Conservation (phyloP, 2,113 vertebrate species). For the Pelvicachromis taeniatus region DNA sequence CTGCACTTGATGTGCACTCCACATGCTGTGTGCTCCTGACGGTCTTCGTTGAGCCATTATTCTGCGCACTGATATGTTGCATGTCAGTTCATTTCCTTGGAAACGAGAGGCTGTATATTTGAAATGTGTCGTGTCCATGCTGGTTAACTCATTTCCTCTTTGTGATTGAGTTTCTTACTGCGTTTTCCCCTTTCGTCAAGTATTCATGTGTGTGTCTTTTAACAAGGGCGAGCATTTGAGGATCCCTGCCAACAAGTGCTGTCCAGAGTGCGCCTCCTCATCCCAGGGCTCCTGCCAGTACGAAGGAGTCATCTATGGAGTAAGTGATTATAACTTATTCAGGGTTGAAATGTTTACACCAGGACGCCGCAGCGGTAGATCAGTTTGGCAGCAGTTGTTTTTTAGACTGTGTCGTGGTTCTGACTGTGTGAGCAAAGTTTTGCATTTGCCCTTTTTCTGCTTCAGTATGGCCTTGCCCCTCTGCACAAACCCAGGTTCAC, state of each 20-base stretch:
- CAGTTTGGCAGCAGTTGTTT: neutral
- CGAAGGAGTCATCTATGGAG: constrained; percentile 73
- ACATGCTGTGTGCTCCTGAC: neutral
- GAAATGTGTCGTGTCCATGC: neutral
- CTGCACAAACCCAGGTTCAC: neutral
- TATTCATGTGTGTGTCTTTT: constrained; percentile 4
- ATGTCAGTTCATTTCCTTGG: neutral
- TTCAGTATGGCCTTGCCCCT: neutral
- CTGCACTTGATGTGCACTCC: neutral
- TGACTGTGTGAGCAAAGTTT: neutral
- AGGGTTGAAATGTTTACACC: neutral
- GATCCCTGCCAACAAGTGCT: constrained; percentile 83
- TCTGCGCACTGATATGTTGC: neutral
- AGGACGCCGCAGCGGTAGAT: neutral
- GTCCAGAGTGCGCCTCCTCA: constrained; percentile 78
- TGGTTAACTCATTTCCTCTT: neutral
- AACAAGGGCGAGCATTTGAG: constrained; percentile 83
- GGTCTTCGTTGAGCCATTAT: neutral
- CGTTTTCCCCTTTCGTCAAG: neutral
- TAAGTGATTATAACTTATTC: constrained; percentile 63
- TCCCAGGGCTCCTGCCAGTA: constrained; percentile 78
- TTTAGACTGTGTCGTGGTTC: neutral
- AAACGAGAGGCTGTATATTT: neutral
- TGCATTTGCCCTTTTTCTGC: neutral
- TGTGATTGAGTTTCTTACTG: neutral